Percentiles rank a stretch among this genome's conserved stretches.
phyloP scores from a whole-genome alignment of 1,140 invertebrate genomes.

The Papilio aristodemus region DNA sequence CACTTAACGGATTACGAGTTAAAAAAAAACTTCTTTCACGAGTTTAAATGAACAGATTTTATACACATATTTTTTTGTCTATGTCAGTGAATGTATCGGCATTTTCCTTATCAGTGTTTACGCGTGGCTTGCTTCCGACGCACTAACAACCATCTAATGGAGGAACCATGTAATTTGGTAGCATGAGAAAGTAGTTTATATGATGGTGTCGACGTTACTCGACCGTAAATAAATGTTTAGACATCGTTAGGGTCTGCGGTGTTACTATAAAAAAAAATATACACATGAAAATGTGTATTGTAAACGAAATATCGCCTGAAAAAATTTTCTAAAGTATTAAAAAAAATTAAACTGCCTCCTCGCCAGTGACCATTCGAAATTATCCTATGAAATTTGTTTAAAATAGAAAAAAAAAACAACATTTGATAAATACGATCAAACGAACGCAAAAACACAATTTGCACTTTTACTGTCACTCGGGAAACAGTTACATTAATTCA shows the following conservation, averaged over 20 bases:
- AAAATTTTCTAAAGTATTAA: too few relatives aligned
- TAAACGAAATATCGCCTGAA: too few relatives aligned
- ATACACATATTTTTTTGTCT: neutral
- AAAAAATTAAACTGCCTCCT: too few relatives aligned
- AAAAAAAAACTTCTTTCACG: neutral
- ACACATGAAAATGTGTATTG: neutral
- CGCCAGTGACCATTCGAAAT: too few relatives aligned
- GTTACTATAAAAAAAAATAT: neutral
- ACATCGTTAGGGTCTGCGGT: neutral
- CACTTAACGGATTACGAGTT: conserved; percentile 62
- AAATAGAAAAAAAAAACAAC: too few relatives aligned
- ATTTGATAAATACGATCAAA: too few relatives aligned
- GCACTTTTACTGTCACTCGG: neutral
- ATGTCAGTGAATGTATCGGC: neutral
- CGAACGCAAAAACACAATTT: too few relatives aligned
- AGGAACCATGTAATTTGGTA: conserved; percentile 21
- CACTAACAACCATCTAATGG: conserved; percentile 18
- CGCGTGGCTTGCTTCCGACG: conserved; percentile 3
- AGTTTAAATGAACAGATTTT: neutral
- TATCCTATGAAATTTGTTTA: too few relatives aligned
- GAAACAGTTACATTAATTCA: conserved; percentile 17
- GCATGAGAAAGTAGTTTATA: conserved; percentile 20
- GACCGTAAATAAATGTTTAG: neutral
- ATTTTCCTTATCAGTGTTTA: conserved; percentile 14
- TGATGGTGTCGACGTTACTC: neutral